phyloP scores from a whole-genome alignment of 2,113 vertebrate genomes.

The Sebastes schlegelii region DNA sequence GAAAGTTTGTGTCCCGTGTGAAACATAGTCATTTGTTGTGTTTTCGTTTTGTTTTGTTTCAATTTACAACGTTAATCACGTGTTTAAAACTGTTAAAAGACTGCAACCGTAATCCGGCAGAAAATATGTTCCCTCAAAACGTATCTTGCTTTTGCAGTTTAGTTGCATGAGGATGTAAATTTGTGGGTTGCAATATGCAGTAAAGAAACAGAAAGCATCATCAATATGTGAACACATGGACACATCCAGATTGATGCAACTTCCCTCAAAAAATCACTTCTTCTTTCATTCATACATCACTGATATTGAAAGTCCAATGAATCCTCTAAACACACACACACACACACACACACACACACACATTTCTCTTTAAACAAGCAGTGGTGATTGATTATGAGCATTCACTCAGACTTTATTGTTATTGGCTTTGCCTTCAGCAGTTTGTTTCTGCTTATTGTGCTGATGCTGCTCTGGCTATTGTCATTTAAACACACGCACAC shows the following conservation, averaged over 20 bases:
- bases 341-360: not conserved
- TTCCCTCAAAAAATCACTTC: not conserved
- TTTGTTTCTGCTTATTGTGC: constrained; percentile 22
- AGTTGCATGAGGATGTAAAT: too few species aligned
- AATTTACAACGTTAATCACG: too few species aligned
- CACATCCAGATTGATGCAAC: not conserved
- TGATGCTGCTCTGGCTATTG: not conserved
- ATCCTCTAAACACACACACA: too few species aligned
- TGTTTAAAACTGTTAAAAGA: too few species aligned
- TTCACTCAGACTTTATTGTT: constrained; percentile 23
- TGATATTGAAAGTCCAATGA: not conserved
- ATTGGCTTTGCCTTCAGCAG: constrained; percentile 26
- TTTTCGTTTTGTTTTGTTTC: too few species aligned
- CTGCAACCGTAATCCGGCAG: too few species aligned
- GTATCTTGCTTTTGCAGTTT: too few species aligned
- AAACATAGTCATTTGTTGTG: too few species aligned
- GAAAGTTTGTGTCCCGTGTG: too few species aligned
- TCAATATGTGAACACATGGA: not conserved
- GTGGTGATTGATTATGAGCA: constrained; percentile 28
- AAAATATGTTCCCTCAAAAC: too few species aligned
- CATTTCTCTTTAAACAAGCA: constrained; percentile 6
- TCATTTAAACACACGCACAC: constrained; percentile 9
- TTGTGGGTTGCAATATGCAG: not conserved
- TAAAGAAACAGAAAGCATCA: not conserved
- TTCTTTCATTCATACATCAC: not conserved